Base-by-base conservation (phyloP, 2,113 vertebrate genomes). In the Cariama cristata region DNA sequence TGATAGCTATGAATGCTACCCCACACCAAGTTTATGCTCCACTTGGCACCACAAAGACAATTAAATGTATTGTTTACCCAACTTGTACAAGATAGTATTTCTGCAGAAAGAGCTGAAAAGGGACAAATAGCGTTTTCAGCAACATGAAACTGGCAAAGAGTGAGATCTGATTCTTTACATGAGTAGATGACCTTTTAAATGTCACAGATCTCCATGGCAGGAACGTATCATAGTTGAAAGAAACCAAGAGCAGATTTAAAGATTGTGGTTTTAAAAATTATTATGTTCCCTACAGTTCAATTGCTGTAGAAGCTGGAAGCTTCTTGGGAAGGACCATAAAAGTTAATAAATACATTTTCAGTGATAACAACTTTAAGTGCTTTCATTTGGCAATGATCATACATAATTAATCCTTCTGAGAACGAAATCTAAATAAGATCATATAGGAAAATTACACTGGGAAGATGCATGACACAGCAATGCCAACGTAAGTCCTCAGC, bases 41-140 rank as follows among this genome's bases (percentile, higher is more conserved):
- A 64, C 55, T 91, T 96, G 83, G 79, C 86, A 81, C 4, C 12
- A 44, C 19, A 63, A 66, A 91, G 38, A 63, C 74, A 93, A 94
- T 91, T 74, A 91, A 95, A 86, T 52, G 5, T 75, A 72, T 66
- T 81, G 50, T 94, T 97, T 94, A 52, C 56, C 33, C 45, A 60
- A 55, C 23, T 81, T 67, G 60, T 47, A 69, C n/a, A 47, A 79
- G 79, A 35, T 12, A 32, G 6, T 50, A 38, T 62, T 80, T 71
- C 88, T 86, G 55, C 42, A 87, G 59, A 56, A 72, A 68, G 64
- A 72, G 24, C 49, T 72, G 42, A 38, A 38, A 58, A 53, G 27
- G 24, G 40, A 63, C 17, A 88, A 95, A 89, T 2, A 53, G 0
- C 17, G 79, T 63, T 42, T 77, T 81, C 52, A 60, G 19, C 40